Evolutionary conservation across 2,797 vertebrate species (phyloP).

Genomic region (Taenioides sp.): DNA sequence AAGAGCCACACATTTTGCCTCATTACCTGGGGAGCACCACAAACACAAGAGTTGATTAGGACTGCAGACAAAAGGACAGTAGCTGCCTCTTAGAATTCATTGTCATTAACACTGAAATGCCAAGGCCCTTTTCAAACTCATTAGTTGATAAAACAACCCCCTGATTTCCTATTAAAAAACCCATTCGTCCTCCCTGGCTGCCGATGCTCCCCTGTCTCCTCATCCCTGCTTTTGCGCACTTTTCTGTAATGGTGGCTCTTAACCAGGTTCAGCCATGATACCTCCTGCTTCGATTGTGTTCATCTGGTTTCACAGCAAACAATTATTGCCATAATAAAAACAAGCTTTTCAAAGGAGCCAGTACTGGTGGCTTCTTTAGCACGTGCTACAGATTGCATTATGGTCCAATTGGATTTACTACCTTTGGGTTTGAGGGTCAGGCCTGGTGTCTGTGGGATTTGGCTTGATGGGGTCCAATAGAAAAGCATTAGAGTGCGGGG

Average conservation of each 20-base stretch:
- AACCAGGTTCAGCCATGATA: conserved; percentile 30
- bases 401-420: conserved; percentile 35
- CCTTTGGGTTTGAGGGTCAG: conserved; percentile 25
- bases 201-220: conserved; percentile 21
- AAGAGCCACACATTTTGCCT: conserved; percentile 28
- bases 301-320: conserved; percentile 27
- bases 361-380: conserved; percentile 27
- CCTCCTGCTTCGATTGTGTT: conserved; percentile 23
- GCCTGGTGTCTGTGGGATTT: conserved; percentile 32
- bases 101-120: conserved; percentile 72
- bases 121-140: conserved; percentile 74
- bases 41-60: conserved; percentile 66
- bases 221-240: conserved; percentile 43
- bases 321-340: conserved; percentile 21
- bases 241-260: conserved; percentile 46
- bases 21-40: conserved; percentile 56
- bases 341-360: conserved; percentile 10
- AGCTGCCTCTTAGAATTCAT: conserved; percentile 68
- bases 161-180: conserved; percentile 76
- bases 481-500: conserved; percentile 50
- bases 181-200: conserved; percentile 59
- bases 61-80: conserved; percentile 61
- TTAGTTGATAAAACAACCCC: conserved; percentile 79
- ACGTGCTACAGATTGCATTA: conserved; percentile 28
- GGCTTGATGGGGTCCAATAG: conserved; percentile 40